Base-by-base conservation (phyloP, 2,888 invertebrate species). In the Aphidoletes aphidimyza region DNA sequence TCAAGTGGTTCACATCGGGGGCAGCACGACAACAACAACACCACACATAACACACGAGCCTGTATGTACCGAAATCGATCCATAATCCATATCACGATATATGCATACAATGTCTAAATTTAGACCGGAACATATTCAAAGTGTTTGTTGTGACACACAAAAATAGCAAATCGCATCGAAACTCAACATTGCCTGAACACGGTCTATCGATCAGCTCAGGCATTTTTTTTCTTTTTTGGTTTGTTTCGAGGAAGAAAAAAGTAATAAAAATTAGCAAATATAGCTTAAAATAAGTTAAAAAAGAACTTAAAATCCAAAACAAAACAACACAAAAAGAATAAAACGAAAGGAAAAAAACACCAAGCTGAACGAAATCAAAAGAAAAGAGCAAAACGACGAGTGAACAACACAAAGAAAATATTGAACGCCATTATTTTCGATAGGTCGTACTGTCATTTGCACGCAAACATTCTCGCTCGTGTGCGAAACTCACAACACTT, bases 341-440 rank as follows among this genome's bases (percentile, higher is more conserved):
- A 30, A 69, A 47, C 2, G 19, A 19, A 47, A 47, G 6, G 47
- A 47, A 69, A 69, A 54, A 69, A 30, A 30, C 14, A 69, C 69
- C 69, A 69, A 0, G 69, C 69, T 30, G n/a, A 54, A 54, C n/a
- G n/a, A 30, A 69, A 47, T 11, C 2, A 19, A 47, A 47, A 14
- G 47, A 47, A 69, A 69, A 54, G 30, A 30, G 69, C 14, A 69
- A 26, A 26, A 69, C 8, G 69, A 26, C 14, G n/a, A 54, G 22
- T 54, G 22, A 54, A 54, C 54, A 54, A 22, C 54, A n/a, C 5
- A 47, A 47, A 54, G n/a, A 69, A 69, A 69, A 69, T 69, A 69
- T 69, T 69, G 69, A 69, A 69, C 69, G 69, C 69, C 69, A 69
- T 69, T 69, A 30, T 69, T 69, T 54, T 54, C 54, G 22, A 54